phyloP scores from a whole-genome alignment of 2,888 invertebrate species.

The Caenorhabditis auriculariae region DNA sequence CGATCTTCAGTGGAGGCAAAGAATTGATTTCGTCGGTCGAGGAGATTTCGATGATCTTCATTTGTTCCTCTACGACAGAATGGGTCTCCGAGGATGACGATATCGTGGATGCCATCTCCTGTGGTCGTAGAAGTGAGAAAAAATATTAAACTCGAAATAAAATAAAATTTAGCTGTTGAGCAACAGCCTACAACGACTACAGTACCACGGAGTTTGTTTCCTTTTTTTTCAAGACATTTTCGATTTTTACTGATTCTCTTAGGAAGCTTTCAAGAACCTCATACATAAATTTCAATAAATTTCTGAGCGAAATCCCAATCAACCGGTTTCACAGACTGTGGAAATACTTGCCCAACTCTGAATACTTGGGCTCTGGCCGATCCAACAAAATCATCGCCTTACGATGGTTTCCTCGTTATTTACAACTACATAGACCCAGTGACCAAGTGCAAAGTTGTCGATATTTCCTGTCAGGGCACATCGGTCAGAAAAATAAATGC shows the following conservation, averaged over 20 bases:
- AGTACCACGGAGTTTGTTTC: too few relatives aligned
- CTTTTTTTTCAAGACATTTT: too few relatives aligned
- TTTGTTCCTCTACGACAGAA: slow-evolving; percentile 8
- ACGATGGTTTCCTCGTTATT: slow-evolving; percentile 33
- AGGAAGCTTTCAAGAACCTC: too few relatives aligned
- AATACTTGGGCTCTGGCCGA: too few relatives aligned
- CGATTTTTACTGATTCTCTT: too few relatives aligned
- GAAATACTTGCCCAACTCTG: too few relatives aligned
- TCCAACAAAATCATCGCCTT: too few relatives aligned
- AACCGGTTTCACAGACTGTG: too few relatives aligned
- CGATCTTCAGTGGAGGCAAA: slow-evolving; percentile 13
- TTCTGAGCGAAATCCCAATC: too few relatives aligned
- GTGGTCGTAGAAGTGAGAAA: slow-evolving; percentile 8
- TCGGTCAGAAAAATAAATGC: neutral
- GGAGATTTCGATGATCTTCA: slow-evolving; percentile 5
- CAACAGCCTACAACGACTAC: too few relatives aligned
- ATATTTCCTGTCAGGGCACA: slow-evolving; percentile 28
- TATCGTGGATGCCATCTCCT: slow-evolving; percentile 19
- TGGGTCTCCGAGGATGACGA: slow-evolving; percentile 15
- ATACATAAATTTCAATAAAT: too few relatives aligned
- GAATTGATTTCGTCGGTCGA: slow-evolving; percentile 1
- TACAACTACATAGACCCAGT: slow-evolving; percentile 25
- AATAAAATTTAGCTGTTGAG: too few relatives aligned
- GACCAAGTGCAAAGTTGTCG: slow-evolving; percentile 22
- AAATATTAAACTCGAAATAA: neutral